These are phyloP conservation scores for Hippocampus mohnikei DNA, from an alignment of 2,113 vertebrate species.

Conservation along the genomic window DNA sequence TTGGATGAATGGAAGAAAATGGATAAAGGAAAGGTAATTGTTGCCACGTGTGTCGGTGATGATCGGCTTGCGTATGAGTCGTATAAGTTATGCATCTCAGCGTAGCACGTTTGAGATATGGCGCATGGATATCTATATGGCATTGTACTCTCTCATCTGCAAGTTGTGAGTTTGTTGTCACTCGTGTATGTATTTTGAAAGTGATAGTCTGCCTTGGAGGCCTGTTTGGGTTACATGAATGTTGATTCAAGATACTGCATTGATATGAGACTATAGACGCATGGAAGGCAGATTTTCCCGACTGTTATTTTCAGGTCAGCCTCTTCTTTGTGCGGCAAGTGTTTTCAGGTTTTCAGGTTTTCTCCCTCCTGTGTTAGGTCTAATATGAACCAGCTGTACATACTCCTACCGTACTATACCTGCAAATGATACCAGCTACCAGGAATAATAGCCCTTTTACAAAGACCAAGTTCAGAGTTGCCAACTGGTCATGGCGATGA, in stretches of 20 bases:
- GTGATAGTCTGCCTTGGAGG: not conserved
- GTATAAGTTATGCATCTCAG: not conserved
- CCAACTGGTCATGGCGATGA: not conserved
- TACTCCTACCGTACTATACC: conserved; percentile 4
- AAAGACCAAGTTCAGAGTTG: not conserved
- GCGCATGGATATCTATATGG: not conserved
- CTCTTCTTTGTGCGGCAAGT: not conserved
- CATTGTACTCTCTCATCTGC: not conserved
- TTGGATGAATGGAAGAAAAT: not conserved
- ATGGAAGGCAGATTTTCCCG: conserved; percentile 2
- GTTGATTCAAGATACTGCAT: not conserved
- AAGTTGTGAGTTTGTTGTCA: conserved; percentile 3
- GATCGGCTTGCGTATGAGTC: not conserved
- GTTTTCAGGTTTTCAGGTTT: conserved; percentile 21
- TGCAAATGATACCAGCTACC: conserved; percentile 2
- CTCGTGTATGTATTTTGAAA: not conserved
- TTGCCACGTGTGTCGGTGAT: not conserved
- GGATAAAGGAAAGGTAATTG: not conserved
- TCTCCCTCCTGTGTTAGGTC: not conserved
- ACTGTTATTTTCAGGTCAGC: conserved; percentile 5
- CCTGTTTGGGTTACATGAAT: not conserved
- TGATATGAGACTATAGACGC: not conserved
- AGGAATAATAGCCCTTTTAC: conserved; percentile 10
- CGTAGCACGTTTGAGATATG: too few relatives aligned
- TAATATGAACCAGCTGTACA: conserved; percentile 32